phyloP scores from a whole-genome alignment of 2,888 invertebrate genomes.

The Eilema griseolum region DNA sequence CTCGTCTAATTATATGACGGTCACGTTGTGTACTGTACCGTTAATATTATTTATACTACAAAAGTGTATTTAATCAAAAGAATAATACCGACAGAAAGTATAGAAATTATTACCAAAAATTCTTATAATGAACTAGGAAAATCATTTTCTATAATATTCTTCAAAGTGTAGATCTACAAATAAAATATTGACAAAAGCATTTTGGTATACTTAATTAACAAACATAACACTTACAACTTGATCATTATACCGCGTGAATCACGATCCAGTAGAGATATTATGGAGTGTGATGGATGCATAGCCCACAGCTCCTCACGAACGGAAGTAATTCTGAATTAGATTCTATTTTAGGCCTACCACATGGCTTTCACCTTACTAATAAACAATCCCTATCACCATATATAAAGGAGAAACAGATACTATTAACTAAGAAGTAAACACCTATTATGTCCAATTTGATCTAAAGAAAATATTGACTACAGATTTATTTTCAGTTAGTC shows the following conservation, averaged over 20 bases:
- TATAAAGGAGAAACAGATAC: conserved; percentile 2
- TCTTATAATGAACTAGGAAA: not conserved
- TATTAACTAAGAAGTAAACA: not conserved
- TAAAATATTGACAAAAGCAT: not conserved
- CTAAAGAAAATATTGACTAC: not conserved
- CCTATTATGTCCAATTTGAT: not conserved
- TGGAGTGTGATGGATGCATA: not conserved
- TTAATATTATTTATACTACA: not conserved
- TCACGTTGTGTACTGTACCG: not conserved
- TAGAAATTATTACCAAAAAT: not conserved
- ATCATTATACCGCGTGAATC: not conserved
- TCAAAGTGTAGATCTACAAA: not conserved
- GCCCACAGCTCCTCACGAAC: not conserved
- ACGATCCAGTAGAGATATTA: not conserved
- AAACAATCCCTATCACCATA: conserved; percentile 6
- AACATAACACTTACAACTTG: not conserved
- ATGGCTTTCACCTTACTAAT: conserved; percentile 17
- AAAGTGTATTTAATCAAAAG: not conserved
- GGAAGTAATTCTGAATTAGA: conserved; percentile 14
- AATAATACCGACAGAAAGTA: not conserved
- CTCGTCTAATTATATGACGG: not conserved
- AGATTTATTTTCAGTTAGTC: not conserved
- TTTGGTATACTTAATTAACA: not conserved
- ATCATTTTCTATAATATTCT: not conserved
- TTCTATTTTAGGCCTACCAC: conserved; percentile 20